Base-by-base conservation (phyloP, 2,888 invertebrate genomes). In the Acrobasis consociella region DNA sequence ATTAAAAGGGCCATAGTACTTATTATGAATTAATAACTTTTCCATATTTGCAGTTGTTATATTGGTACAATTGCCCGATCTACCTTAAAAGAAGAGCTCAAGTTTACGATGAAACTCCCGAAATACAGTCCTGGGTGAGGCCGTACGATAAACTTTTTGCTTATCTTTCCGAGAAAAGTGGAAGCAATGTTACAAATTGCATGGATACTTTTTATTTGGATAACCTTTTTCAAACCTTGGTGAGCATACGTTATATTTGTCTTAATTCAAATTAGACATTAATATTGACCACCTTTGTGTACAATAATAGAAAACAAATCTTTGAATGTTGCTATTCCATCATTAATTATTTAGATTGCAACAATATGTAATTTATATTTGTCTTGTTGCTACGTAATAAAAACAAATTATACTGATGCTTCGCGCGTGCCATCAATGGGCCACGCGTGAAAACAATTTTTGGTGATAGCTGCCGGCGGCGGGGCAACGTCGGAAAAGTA, bases 171-270 rank as follows among this genome's bases (percentile, higher is more conserved):
- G 65, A 81, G 16, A 80, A 86, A 42, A 85, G 89, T n/a, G 82
- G 81, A 16, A 81, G 72, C 0, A 89, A 89, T 55, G 86, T 92
- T 55, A 87, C 87, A 0, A 86, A 76, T 51, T 71, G 89, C 3
- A 89, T 89, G 69, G 85, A 92, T 55, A 86, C 91, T 1, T 93
- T 93, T 70, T 90, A 69, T 67, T 77, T 93, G 66, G 93, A 93
- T 66, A 93, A 93, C 66, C 75, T 91, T 51, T 89, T 91, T 65
- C 93, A 93, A 76, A 82, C 93, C 49, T 78, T 93, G 85, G 93
- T 93, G 79, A 65, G 80, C 74, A 49, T 46, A 55, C 38, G 55
- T 49, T n/a, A n/a, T 42, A 50, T 64, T 16, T 17, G n/a, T 46
- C 16, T 11, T 16, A 13, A 56, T 16, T 9, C 1, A 15, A 39